Conservation (phyloP, 2,113 vertebrate species). For the Glaucomys volans region DNA sequence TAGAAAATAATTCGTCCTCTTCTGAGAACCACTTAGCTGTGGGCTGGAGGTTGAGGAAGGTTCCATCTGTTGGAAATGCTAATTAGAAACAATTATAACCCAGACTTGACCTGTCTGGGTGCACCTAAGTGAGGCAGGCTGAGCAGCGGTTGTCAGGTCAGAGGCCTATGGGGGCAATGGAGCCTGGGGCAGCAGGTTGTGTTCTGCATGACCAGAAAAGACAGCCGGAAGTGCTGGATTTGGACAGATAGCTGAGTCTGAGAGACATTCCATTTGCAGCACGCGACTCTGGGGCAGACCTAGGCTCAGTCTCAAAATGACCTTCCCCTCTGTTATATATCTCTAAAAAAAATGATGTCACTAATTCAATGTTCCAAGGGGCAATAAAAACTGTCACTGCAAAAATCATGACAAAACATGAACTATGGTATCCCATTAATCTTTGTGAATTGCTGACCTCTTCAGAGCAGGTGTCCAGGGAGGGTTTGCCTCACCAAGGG, state of each 20-base stretch:
- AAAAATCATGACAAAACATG: fast-evolving
- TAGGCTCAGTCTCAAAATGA: not conserved
- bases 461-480: not conserved
- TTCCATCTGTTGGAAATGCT: slow-evolving; percentile 27
- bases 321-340: too few species aligned
- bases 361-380: not conserved
- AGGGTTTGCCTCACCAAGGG: fast-evolving
- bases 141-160: fast-evolving
- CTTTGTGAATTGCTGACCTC: fast-evolving
- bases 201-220: not conserved
- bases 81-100: slow-evolving; percentile 51
- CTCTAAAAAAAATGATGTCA: not conserved
- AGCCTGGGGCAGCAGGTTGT: too few species aligned
- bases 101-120: not conserved
- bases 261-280: fast-evolving
- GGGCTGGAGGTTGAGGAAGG: not conserved
- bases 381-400: too few species aligned
- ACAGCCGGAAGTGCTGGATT: fast-evolving
- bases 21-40: slow-evolving; percentile 64
- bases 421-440: fast-evolving
- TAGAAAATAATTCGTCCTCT: slow-evolving; percentile 57
- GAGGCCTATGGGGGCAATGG: fast-evolving
- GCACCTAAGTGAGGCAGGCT: fast-evolving
- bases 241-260: fast-evolving
- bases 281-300: fast-evolving